Base-by-base conservation (phyloP, 2,113 vertebrate genomes). In the Noturus placidus region DNA sequence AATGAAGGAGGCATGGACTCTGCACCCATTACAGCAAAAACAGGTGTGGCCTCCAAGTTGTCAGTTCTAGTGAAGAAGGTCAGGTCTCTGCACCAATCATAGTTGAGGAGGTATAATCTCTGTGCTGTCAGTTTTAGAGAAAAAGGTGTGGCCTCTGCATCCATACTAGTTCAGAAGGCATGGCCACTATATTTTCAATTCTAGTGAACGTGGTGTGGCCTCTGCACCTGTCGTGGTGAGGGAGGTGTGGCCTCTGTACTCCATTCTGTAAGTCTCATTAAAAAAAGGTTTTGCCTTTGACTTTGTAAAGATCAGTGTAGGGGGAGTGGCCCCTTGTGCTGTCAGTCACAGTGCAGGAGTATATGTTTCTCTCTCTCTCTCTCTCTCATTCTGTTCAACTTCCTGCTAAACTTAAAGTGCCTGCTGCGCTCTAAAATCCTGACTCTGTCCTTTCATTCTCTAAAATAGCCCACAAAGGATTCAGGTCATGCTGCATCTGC, bases 401-500 rank as follows among this genome's bases (percentile, higher is more conserved):
- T 81, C 52, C 78, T 81, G 19, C 33, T 22, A 20, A 81, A 81
- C 46, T 78, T 46, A 61, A 82, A 83, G 25, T n/a, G 27, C 81
- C 38, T 65, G 81, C 57, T 65, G 81, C 0, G 11, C 46, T 30
- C 38, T 42, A 65, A 63, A 83, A 50, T 38, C 81, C 81, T 83
- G 81, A 83, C 35, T 63, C 59, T n/a, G 59, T 83, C 81, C 61
- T 83, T 83, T 83, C 38, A 83, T 7, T 46, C 59, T 83, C 25
- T 83, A 63, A 83, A 83, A 83, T 65, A 83, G 57, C 81, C 57
- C 59, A 65, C 59, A 19, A 65, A 83, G 81, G 59, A 83, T 65
- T 83, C 27, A 83, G 81, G 81, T 65, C 81, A 83, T 46, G 81
- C 81, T 65, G 81, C 59, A 83, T 65, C 59, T 65, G 81, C 81